Base-by-base conservation (phyloP, 2,797 vertebrate species). In the Pseudomugil gertrudae region DNA sequence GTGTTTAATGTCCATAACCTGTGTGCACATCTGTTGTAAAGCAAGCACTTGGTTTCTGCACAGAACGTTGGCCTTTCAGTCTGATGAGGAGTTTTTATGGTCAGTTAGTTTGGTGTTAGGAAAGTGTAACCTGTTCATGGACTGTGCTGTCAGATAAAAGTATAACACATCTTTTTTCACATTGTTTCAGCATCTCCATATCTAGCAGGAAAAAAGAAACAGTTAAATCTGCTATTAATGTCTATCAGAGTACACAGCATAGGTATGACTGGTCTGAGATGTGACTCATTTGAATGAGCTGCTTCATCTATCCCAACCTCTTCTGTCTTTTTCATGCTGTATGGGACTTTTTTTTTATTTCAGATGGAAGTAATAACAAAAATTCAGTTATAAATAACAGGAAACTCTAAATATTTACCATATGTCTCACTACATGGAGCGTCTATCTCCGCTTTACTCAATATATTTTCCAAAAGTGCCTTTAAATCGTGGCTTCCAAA, bases 71-170 rank as follows among this genome's bases (percentile, higher is more conserved):
- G 29, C 1, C 63, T 63, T 74, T 66, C 47, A 72, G 71, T 70
- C 76, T 78, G 80, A 88, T 87, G 81, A 84, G 79, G 73, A 71
- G 64, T 78, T 70, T 76, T 76, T 81, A 66, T 72, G 82, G 79
- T 81, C 84, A 73, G 62, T 63, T 66, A 74, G 65, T 74, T 81
- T 69, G 54, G 36, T 81, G 86, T 84, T 77, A 13, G 69, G 58
- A 69, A 66, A 71, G 70, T 81, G 84, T 76, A 36, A 58, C 64
- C 74, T 66, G 72, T 85, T 78, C 79, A 50, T 66, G 66, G 72
- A 66, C 76, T 54, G 15, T 58, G 76, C 72, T 84, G 81, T 82
- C 84, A 87, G 85, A 89, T 84, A 88, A 84, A 77, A 69, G 61
- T 45, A 68, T 72, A 85, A 80, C 75, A 32, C 36, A 69, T 69